Conservation (phyloP, 2,888 invertebrate genomes). For the Drosophila kokeensis region DNA sequence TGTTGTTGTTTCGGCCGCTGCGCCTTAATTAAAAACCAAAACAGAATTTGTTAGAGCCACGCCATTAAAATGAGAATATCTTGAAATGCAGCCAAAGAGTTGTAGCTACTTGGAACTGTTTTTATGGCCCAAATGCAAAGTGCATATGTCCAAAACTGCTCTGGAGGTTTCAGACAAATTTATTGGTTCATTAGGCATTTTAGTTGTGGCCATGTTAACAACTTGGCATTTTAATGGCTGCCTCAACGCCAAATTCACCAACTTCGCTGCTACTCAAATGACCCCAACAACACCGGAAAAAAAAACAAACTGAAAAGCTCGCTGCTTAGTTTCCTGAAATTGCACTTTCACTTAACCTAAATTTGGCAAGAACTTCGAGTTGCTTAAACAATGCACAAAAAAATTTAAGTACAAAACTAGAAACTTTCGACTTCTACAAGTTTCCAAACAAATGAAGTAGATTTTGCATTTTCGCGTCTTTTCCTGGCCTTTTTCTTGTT, state of each 20-base stretch:
- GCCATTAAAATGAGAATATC: slow-evolving; percentile 58
- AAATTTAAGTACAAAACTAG: slow-evolving; percentile 45
- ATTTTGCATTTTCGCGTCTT: slow-evolving; percentile 62
- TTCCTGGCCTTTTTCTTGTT: background rate
- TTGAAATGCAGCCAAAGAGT: slow-evolving; percentile 58
- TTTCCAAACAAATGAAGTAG: slow-evolving; percentile 64
- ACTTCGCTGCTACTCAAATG: slow-evolving; percentile 10
- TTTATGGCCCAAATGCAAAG: slow-evolving; percentile 54
- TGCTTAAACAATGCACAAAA: slow-evolving; percentile 29
- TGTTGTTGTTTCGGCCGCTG: slow-evolving; percentile 25
- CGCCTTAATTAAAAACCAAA: slow-evolving; percentile 70
- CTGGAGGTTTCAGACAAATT: slow-evolving; percentile 49
- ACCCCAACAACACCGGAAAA: slow-evolving; percentile 3
- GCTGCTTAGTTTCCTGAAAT: slow-evolving; percentile 31
- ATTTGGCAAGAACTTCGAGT: slow-evolving; percentile 39
- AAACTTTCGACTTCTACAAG: slow-evolving; percentile 53
- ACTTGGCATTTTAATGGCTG: slow-evolving; percentile 58
- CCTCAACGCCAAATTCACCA: slow-evolving; percentile 29
- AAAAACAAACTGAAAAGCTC: background rate
- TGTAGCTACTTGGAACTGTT: slow-evolving; percentile 67
- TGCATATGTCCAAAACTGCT: slow-evolving; percentile 53
- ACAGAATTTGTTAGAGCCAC: slow-evolving; percentile 62
- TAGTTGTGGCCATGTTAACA: slow-evolving; percentile 65
- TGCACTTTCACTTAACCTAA: slow-evolving; percentile 71
- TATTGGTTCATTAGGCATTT: slow-evolving; percentile 77